Conservation (phyloP, 1,140 invertebrate species). For the Lordiphosa stackelbergi region DNA sequence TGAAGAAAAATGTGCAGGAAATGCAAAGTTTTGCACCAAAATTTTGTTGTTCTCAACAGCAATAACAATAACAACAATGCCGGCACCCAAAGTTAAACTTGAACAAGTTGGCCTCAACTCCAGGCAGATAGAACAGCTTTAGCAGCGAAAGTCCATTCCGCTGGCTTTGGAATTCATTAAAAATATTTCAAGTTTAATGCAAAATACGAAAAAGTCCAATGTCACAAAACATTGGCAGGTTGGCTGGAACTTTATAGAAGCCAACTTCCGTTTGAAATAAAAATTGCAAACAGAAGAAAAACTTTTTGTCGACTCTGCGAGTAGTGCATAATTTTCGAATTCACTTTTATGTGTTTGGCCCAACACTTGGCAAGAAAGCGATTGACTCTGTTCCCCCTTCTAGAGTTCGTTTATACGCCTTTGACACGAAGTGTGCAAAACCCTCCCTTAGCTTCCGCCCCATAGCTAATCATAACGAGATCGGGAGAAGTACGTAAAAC, state of each 20-base stretch:
- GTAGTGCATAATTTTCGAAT: conserved; percentile 67
- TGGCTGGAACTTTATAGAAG: conserved; percentile 24
- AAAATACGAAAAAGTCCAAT: conserved; percentile 43
- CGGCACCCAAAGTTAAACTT: conserved; percentile 18
- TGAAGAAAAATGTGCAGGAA: conserved; percentile 64
- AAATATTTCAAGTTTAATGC: conserved; percentile 46
- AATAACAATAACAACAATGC: conserved; percentile 14
- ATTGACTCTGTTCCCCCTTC: conserved; percentile 32
- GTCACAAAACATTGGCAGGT: conserved; percentile 44
- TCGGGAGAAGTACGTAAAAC: conserved; percentile 37
- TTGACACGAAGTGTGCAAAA: conserved; percentile 27
- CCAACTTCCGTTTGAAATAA: conserved; percentile 25
- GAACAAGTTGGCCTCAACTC: conserved; percentile 13
- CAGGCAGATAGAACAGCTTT: conserved; percentile 19
- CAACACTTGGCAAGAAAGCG: conserved; percentile 22
- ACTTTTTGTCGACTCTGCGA: conserved; percentile 23
- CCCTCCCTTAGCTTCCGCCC: conserved; percentile 8
- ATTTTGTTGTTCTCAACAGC: conserved; percentile 7
- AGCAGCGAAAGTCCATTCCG: conserved; percentile 16
- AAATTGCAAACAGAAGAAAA: conserved; percentile 23
- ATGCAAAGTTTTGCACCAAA: conserved; percentile 65
- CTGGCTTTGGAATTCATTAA: conserved; percentile 47
- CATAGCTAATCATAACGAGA: conserved; percentile 47
- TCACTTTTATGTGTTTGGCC: conserved; percentile 55
- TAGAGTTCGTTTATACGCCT: conserved; percentile 34